These are phyloP conservation scores for Palythoa grandis DNA, from an alignment of 92 coral and sea anemone genomes.

Conservation along the genomic window DNA sequence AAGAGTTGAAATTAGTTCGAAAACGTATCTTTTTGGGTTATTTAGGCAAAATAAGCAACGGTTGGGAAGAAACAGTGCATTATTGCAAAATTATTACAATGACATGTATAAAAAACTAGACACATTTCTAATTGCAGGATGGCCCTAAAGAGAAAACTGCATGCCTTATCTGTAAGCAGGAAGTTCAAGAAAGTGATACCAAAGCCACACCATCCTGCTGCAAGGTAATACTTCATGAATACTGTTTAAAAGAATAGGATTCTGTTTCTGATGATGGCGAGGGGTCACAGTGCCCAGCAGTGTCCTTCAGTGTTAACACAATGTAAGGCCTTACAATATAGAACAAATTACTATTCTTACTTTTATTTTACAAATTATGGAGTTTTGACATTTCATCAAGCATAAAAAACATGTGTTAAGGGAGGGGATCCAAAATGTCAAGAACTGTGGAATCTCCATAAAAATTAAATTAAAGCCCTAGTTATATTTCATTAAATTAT, in stretches of 20 bases:
- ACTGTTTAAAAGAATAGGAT: conserved; percentile 5
- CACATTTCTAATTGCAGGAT: too few relatives aligned
- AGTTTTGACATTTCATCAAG: background rate
- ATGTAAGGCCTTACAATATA: background rate
- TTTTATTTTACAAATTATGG: conserved; percentile 2
- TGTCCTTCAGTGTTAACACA: conserved; percentile 1
- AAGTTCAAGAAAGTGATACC: conserved; percentile 18
- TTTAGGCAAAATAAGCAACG: too few relatives aligned
- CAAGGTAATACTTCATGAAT: conserved; percentile 6
- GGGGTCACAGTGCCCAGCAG: conserved; percentile 1
- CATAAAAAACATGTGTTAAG: background rate
- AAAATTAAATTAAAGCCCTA: too few relatives aligned
- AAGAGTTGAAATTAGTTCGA: too few relatives aligned
- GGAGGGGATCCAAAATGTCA: conserved; percentile 4
- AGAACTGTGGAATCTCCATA: too few relatives aligned
- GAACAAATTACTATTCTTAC: conserved; percentile 4
- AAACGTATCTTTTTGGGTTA: too few relatives aligned
- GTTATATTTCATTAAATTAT: too few relatives aligned
- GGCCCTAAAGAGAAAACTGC: too few relatives aligned
- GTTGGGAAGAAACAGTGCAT: too few relatives aligned
- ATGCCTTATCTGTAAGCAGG: background rate
- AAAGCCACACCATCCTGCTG: background rate
- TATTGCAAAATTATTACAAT: too few relatives aligned
- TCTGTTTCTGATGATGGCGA: conserved; percentile 13
- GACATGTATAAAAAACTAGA: too few relatives aligned